Evolutionary conservation across 2,888 invertebrate species (phyloP).

Genomic region (Nymphalis polychloros): DNA sequence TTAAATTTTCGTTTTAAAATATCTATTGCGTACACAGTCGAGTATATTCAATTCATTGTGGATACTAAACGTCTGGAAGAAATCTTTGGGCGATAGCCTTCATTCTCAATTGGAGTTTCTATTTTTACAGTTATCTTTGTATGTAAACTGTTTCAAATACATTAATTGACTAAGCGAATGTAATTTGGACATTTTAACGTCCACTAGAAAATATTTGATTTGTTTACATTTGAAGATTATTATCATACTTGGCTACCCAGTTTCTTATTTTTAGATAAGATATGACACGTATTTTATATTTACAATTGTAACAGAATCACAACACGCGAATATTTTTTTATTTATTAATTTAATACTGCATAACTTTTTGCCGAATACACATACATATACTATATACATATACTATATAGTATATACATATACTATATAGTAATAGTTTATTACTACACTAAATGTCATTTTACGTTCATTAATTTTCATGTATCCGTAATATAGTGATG

Average conservation of each 20-base stretch:
- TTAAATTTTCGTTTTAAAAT: background rate
- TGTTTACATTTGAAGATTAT: slow-evolving; percentile 3
- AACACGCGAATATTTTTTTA: background rate
- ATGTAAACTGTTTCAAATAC: slow-evolving; percentile 25
- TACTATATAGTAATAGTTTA: background rate
- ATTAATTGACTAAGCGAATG: slow-evolving; percentile 27
- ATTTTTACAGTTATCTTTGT: slow-evolving; percentile 32
- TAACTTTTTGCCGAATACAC: background rate
- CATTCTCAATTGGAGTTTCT: slow-evolving; percentile 27
- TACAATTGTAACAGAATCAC: background rate
- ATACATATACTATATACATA: too few species aligned
- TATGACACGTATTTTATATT: background rate
- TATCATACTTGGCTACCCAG: background rate
- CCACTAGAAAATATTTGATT: slow-evolving; percentile 9
- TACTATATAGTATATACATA: too few species aligned
- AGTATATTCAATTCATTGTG: slow-evolving; percentile 1
- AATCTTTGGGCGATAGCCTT: slow-evolving; percentile 32
- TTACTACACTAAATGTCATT: background rate
- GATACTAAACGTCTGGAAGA: slow-evolving; percentile 29
- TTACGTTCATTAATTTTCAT: slow-evolving; percentile 9
- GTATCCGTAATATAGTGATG: slow-evolving; percentile 19
- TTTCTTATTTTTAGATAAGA: background rate
- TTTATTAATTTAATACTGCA: background rate
- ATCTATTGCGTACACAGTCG: slow-evolving; percentile 6
- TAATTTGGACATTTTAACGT: slow-evolving; percentile 29